A percentile compares a stretch with the other conserved stretches of the same genome.
Evolutionary conservation across 2,888 invertebrate genomes (phyloP).

Genomic region (Dolichopus griseipennis): DNA sequence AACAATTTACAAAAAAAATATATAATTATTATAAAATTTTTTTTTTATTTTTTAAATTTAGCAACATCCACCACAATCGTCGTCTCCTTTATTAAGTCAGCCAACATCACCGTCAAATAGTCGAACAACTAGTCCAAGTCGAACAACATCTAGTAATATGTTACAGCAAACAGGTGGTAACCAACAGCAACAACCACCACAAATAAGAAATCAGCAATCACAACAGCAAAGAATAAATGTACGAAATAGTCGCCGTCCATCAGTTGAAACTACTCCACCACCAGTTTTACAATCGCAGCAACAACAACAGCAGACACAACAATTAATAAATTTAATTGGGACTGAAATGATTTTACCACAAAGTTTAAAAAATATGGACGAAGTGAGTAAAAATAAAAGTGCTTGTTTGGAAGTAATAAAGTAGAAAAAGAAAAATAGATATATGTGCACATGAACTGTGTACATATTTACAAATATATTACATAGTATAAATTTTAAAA

Average conservation of each 20-base stretch:
- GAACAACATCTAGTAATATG: slow-evolving; percentile 28
- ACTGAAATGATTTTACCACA: slow-evolving; percentile 31
- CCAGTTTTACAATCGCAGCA: slow-evolving; percentile 28
- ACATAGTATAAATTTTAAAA: not conserved
- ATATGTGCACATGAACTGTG: no score
- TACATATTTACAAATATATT: not conserved
- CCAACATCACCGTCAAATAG: slow-evolving; percentile 72
- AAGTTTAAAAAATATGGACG: slow-evolving; percentile 36
- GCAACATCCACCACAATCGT: slow-evolving; percentile 47
- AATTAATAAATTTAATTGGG: slow-evolving; percentile 22
- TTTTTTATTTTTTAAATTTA: not conserved
- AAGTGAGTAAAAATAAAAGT: slow-evolving; percentile 29
- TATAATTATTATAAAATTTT: not conserved
- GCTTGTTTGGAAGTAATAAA: not conserved
- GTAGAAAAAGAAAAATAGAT: not conserved
- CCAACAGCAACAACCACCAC: slow-evolving; percentile 29
- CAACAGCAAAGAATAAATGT: slow-evolving; percentile 31
- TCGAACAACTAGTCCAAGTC: slow-evolving; percentile 58
- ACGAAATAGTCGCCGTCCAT: slow-evolving; percentile 38
- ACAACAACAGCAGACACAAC: slow-evolving; percentile 23
- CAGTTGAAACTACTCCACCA: slow-evolving; percentile 40
- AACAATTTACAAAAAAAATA: no score
- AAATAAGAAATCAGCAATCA: slow-evolving; percentile 33
- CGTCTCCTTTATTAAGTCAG: slow-evolving; percentile 64
- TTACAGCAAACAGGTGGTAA: slow-evolving; percentile 28